Percentiles rank a stretch among this genome's conserved stretches.
Evolutionary conservation across 2,113 vertebrate species (phyloP).

Genomic region (Platycercus adscitus): DNA sequence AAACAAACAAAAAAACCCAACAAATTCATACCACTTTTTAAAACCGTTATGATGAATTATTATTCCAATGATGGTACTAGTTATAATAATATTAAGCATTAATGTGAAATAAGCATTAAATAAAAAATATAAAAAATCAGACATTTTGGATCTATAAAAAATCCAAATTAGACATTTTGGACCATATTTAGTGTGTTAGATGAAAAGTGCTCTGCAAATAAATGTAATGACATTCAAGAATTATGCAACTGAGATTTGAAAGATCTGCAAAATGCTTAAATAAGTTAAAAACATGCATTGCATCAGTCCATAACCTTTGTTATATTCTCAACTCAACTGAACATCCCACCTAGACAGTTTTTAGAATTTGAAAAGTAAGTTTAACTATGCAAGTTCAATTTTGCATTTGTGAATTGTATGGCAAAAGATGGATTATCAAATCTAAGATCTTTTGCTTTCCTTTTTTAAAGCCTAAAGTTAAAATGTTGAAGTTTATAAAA

Average conservation of each 20-base stretch:
- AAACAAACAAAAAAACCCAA: not conserved
- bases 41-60: not conserved
- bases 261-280: not conserved
- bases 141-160: not conserved
- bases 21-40: not conserved
- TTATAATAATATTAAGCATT: not conserved
- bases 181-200: not conserved
- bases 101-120: not conserved
- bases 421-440: not conserved
- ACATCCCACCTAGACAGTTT: not conserved
- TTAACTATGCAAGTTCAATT: not conserved
- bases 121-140: not conserved
- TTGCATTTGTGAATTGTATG: not conserved
- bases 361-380: not conserved
- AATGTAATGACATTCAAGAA: not conserved
- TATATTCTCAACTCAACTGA: not conserved
- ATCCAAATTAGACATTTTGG: not conserved
- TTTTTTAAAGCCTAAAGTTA: not conserved
- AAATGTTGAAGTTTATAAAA: not conserved
- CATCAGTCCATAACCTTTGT: not conserved
- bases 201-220: not conserved
- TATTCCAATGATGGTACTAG: not conserved
- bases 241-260: not conserved
- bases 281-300: not conserved
- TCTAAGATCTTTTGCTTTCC: not conserved